Percentiles rank a stretch among this genome's conserved stretches.
Evolutionary conservation across 2,797 vertebrate genomes (phyloP).

Genomic region (Lophotriccus pileatus): DNA sequence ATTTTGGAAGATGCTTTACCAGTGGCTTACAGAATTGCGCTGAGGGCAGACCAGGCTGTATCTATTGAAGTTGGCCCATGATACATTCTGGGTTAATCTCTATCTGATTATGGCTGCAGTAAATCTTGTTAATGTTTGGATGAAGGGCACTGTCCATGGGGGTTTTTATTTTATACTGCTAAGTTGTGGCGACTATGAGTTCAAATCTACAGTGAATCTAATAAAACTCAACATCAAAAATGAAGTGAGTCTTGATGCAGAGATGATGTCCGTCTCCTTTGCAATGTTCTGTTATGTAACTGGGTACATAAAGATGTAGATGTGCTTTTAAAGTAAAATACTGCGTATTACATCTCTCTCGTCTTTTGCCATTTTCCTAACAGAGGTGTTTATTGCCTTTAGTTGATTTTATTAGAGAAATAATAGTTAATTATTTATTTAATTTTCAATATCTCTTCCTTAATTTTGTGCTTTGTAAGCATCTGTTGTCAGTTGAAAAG

Average conservation of each 20-base stretch:
- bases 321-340: background rate
- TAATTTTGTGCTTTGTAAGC: background rate
- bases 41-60: background rate
- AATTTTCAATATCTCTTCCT: background rate
- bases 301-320: background rate
- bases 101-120: background rate
- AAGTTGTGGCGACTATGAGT: background rate
- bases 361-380: background rate
- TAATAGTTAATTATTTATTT: background rate
- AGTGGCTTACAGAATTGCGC: background rate
- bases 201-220: background rate
- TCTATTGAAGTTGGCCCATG: background rate
- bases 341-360: accelerated
- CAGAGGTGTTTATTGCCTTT: background rate
- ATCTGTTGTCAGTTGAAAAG: background rate
- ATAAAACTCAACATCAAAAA: background rate
- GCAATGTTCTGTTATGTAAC: background rate
- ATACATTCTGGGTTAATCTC: background rate
- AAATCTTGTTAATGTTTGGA: background rate
- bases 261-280: background rate
- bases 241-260: background rate
- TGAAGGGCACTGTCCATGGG: background rate
- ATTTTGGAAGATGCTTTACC: background rate
- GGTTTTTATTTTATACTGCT: background rate
- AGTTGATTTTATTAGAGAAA: background rate